These are phyloP conservation scores for Pharmacophagus antenor DNA, from an alignment of 2,888 invertebrate species.

Conservation along the genomic window DNA sequence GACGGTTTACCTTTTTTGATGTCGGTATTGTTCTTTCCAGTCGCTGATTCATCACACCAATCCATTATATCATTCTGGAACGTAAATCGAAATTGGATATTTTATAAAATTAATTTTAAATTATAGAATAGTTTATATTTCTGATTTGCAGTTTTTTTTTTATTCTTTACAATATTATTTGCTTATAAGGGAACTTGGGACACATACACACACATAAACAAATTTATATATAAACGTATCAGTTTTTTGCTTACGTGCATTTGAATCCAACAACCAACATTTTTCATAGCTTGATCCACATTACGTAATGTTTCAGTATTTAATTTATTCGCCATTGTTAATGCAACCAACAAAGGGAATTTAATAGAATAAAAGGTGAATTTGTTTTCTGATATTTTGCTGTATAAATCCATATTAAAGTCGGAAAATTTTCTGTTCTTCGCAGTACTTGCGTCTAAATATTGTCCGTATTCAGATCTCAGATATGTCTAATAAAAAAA, in stretches of 20 bases:
- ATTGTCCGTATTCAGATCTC: slow-evolving; percentile 26
- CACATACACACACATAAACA: too few species aligned
- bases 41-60: slow-evolving; percentile 22
- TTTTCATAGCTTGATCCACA: slow-evolving; percentile 13
- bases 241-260: slow-evolving; percentile 27
- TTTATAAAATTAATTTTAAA: neutral
- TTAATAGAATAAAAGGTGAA: slow-evolving; percentile 21
- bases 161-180: neutral
- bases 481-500: slow-evolving; percentile 12
- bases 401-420: slow-evolving; percentile 7
- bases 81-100: neutral
- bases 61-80: slow-evolving; percentile 29
- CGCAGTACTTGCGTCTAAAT: slow-evolving; percentile 20
- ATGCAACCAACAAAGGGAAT: slow-evolving; percentile 19
- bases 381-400: slow-evolving; percentile 21
- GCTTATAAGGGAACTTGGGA: neutral
- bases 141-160: neutral
- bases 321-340: slow-evolving; percentile 17
- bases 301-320: slow-evolving; percentile 6
- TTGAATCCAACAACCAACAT: slow-evolving; percentile 25
- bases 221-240: too few species aligned
- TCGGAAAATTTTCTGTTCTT: slow-evolving; percentile 13
- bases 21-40: slow-evolving; percentile 23
- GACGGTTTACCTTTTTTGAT: slow-evolving; percentile 27
- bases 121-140: neutral